Base-by-base conservation (phyloP, 2,113 vertebrate genomes). In the Eulacestoma nigropectus region DNA sequence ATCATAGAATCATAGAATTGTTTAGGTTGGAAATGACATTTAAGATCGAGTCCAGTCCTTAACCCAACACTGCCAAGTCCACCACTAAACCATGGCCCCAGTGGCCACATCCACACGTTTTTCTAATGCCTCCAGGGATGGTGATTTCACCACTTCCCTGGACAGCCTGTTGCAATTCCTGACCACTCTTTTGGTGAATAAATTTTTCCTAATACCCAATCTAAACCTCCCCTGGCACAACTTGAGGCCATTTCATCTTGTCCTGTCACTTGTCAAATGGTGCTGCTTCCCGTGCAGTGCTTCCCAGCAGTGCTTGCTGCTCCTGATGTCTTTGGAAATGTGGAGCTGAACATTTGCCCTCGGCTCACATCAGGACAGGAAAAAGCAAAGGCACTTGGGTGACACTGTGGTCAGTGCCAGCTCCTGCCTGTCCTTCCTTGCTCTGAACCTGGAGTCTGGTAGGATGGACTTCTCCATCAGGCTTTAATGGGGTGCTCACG, bases 241-340 rank as follows among this genome's bases (percentile, higher is more conserved):
- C 18, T 84, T 56, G 35, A 69, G 27, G 63, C 30, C 56, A 50
- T 77, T 77, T 77, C 13, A 42, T 84, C 56, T 70, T 27, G 27
- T 69, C 27, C 35, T 77, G 49, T 62, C 49, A 35, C 77, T 59
- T 63, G 56, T 84, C 64, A 49, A 35, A 26, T 7, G 20, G 26
- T 73, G 69, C 55, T 17, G 4, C 57, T 81, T 90, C 26, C 27
- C 59, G 26, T 12, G 3, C 26, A 17, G 33, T 3, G 1, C 42
- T 72, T 94, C 84, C 55, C 41, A 56, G 30, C 41, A 78, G 75
- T 27, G 11, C 44, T 64, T 79, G 27, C 7, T 80, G 59, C 26
- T 85, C 39, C n/a, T 50, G 7, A 5, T 29, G 12, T 49, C 49
- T 60, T 83, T 0, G 1, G 29, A 49, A 14, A 46, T 1, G 0